Percentiles rank a stretch among this genome's conserved stretches.
These are phyloP conservation scores for Progne subis DNA, from an alignment of 2,113 vertebrate genomes.

Conservation along the genomic window DNA sequence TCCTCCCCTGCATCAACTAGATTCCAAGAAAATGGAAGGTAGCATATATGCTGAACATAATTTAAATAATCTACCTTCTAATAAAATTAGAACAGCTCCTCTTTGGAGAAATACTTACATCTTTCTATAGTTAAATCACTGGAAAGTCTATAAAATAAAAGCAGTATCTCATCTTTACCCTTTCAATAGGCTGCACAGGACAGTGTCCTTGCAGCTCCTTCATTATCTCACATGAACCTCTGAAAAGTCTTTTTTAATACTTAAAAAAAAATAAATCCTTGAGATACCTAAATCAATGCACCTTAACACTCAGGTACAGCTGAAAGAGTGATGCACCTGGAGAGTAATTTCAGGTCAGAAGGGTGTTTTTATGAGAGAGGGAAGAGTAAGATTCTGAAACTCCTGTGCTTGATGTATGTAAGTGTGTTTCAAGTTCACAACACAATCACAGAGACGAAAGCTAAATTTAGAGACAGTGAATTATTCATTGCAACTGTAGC, in stretches of 20 bases:
- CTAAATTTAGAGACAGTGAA: conserved; percentile 65
- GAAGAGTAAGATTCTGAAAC: not conserved
- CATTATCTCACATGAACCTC: not conserved
- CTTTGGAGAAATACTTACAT: not conserved
- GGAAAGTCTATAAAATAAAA: not conserved
- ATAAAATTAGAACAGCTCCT: not conserved
- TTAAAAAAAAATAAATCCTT: not conserved
- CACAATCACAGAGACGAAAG: conserved; percentile 28
- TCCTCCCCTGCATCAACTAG: not conserved
- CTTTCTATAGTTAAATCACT: not conserved
- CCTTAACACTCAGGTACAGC: not conserved
- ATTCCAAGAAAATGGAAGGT: not conserved
- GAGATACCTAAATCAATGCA: not conserved
- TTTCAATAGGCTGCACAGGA: not conserved
- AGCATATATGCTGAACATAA: not conserved
- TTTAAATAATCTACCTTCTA: not conserved
- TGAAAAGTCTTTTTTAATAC: not conserved
- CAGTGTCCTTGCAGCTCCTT: not conserved
- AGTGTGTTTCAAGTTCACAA: conserved; percentile 39
- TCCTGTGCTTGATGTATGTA: not conserved
- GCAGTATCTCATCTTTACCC: not conserved
- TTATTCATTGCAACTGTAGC: conserved; percentile 59
- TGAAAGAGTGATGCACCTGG: not conserved
- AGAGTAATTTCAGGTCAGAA: conserved; percentile 27
- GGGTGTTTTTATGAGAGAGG: not conserved